These are phyloP conservation scores for Listronotus oregonensis DNA, from an alignment of 1,140 invertebrate species.

Conservation along the genomic window DNA sequence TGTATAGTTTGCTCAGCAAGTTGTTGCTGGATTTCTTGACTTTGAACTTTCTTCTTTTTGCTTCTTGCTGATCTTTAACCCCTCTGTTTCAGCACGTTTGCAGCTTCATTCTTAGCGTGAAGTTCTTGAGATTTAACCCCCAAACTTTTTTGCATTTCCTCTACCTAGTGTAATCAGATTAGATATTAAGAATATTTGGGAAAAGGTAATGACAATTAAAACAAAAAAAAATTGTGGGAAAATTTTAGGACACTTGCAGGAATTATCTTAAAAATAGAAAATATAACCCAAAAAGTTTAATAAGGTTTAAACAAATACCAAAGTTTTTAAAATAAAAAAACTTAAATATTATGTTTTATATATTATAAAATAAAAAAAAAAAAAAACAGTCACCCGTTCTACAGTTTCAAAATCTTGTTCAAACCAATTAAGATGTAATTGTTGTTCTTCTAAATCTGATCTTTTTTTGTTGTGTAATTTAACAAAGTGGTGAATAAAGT, in stretches of 20 bases:
- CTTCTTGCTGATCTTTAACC: conserved; percentile 99
- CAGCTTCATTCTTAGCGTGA: conserved; percentile 98
- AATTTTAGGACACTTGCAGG: too few relatives aligned
- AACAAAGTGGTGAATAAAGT: conserved; percentile 99
- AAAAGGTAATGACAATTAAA: background rate
- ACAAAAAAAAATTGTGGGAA: background rate
- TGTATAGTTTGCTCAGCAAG: conserved; percentile 88
- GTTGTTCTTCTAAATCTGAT: conserved; percentile 97
- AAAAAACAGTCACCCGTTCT: conserved; percentile 69
- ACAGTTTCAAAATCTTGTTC: conserved; percentile 98
- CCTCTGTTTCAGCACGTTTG: conserved; percentile 97
- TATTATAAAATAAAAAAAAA: too few relatives aligned
- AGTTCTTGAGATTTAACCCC: conserved; percentile 93
- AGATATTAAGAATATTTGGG: background rate
- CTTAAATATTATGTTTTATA: too few relatives aligned
- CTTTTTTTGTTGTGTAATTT: conserved; percentile 98
- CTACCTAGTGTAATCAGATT: conserved; percentile 65
- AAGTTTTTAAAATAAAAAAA: too few relatives aligned
- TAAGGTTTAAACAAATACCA: too few relatives aligned
- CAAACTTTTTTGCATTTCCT: conserved; percentile 97
- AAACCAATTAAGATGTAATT: conserved; percentile 98
- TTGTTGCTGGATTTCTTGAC: conserved; percentile 94
- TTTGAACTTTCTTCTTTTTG: conserved; percentile 97
- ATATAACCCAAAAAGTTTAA: too few relatives aligned
- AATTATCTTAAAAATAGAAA: too few relatives aligned